Percentiles rank a stretch among this genome's conserved stretches.
phyloP scores from a whole-genome alignment of 1,140 invertebrate genomes.

The Cotesia vestalis region DNA sequence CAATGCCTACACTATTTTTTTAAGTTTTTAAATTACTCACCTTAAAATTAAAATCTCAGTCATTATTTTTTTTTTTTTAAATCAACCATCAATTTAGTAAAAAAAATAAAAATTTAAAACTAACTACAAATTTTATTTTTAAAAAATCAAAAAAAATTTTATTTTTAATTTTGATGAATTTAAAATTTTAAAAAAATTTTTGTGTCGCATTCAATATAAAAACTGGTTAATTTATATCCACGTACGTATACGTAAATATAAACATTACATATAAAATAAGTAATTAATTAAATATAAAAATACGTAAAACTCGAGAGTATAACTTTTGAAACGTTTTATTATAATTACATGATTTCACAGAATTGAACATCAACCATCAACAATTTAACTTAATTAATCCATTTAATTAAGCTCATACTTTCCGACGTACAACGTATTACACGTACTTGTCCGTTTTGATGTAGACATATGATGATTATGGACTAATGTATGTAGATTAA shows the following conservation, averaged over 20 bases:
- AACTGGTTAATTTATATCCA: slow-evolving; percentile 8
- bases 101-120: no score
- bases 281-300: no score
- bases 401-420: slow-evolving; percentile 51
- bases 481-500: background rate
- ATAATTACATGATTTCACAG: slow-evolving; percentile 43
- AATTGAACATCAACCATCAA: slow-evolving; percentile 33
- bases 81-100: no score
- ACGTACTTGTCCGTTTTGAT: slow-evolving; percentile 21
- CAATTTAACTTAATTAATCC: slow-evolving; percentile 54
- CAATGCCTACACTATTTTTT: no score
- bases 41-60: no score
- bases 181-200: slow-evolving; percentile 16
- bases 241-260: slow-evolving; percentile 3
- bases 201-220: background rate
- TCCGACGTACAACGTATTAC: slow-evolving; percentile 30
- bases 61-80: no score
- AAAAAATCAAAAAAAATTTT: no score
- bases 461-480: slow-evolving; percentile 20
- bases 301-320: slow-evolving; percentile 3
- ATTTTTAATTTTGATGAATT: background rate
- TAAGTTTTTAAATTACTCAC: no score
- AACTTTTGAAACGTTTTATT: slow-evolving; percentile 24
- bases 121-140: no score
- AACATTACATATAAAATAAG: no score